Base-by-base conservation (phyloP, 2,888 invertebrate genomes). In the Chloroclysta siterata region DNA sequence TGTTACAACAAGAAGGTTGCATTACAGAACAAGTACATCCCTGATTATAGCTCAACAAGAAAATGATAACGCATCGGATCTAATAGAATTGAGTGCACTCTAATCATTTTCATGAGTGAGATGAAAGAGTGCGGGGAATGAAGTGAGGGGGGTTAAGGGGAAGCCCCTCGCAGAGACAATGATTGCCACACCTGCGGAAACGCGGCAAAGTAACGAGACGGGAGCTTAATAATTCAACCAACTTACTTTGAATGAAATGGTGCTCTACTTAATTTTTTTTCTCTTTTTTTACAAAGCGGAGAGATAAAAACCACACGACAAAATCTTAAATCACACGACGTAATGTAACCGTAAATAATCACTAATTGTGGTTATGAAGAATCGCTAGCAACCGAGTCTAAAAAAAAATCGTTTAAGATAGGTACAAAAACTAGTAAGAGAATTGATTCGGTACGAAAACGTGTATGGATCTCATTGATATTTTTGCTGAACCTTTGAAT, bases 181-280 rank as follows among this genome's bases (percentile, higher is more conserved):
- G 90, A 90, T 91, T 87, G 90, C 90, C 88, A 90, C 93, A 93
- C 92, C 93, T 93, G 93, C 90, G 90, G 90, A 91, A 90, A 89
- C 89, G 83, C 72, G 81, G 83, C 85, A 85, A 88, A 90, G 89
- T 90, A 91, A 91, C 89, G 90, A 91, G 90, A 88, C 89, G 87
- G 85, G 86, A 56, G 90, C 90, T 91, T 93, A 93, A 93, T 91
- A 93, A 91, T 91, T 87, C 85, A 84, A 78, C 79, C 79, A 78
- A 77, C 74, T 67, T 59, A 69, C 44, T 66, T 70, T 71, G 74
- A 50, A 55, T 11, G 53, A 71, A 62, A 80, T 55, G 72, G 48
- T 83, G 82, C 91, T 91, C 89, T 85, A 88, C 87, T 79, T 78
- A 0, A 28, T 11, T 47, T 22, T 22, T 22, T 47, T 22, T 17